Evolutionary conservation across 2,113 vertebrate genomes (phyloP).

Genomic region (Mormyrus lacerda): DNA sequence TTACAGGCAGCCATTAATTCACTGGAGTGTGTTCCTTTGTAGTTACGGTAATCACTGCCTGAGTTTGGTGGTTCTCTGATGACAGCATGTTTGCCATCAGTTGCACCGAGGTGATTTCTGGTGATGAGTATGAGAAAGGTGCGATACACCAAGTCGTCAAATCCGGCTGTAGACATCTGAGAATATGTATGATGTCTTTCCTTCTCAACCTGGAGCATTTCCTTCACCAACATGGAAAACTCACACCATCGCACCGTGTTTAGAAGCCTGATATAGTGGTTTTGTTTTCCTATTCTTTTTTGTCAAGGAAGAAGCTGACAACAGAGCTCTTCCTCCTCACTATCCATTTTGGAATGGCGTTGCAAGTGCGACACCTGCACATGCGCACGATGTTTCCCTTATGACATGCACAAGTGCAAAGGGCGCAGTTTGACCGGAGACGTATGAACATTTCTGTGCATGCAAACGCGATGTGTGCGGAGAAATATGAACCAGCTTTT

Average conservation of each 20-base stretch:
- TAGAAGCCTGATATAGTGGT: background rate
- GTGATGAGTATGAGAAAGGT: background rate
- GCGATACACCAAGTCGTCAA: background rate
- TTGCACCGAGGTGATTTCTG: background rate
- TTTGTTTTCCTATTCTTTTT: background rate
- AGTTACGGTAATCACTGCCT: background rate
- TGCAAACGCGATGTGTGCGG: background rate
- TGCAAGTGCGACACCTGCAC: background rate
- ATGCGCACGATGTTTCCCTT: background rate
- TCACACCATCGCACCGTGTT: background rate
- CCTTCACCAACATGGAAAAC: background rate
- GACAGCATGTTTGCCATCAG: background rate
- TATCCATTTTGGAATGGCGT: background rate
- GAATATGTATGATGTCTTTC: background rate
- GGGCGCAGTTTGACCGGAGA: too few species aligned
- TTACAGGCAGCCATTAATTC: background rate
- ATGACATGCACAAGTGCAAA: background rate
- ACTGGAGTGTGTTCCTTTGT: background rate
- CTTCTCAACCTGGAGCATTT: background rate
- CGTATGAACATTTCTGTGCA: too few species aligned
- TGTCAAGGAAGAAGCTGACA: background rate
- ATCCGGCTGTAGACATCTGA: background rate
- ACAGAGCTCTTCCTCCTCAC: background rate
- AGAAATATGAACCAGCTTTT: background rate
- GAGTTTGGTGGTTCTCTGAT: background rate